Percentiles rank a stretch among this genome's conserved stretches.
These are phyloP conservation scores for Platycnemis pennipes DNA, from an alignment of 2,888 invertebrate species.

Conservation along the genomic window DNA sequence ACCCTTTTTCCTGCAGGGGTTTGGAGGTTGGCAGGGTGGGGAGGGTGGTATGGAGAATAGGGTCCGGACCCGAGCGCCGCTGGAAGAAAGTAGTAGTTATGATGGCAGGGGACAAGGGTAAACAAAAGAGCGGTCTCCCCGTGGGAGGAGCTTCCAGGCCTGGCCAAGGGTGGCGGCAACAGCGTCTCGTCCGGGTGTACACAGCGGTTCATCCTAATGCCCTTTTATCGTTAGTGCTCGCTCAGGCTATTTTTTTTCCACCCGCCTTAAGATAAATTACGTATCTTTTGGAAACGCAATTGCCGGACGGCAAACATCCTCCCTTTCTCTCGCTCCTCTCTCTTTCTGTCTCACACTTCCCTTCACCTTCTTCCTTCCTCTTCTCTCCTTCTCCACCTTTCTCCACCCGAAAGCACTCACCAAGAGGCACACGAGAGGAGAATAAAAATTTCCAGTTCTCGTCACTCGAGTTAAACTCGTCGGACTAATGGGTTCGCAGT, in stretches of 20 bases:
- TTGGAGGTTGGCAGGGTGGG: not conserved
- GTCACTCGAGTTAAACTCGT: not conserved
- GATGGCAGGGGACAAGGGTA: constrained; percentile 1
- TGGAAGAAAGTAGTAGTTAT: constrained; percentile 24
- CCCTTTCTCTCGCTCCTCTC: too few relatives aligned
- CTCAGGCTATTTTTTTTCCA: not conserved
- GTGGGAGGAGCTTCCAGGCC: not conserved
- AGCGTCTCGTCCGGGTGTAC: not conserved
- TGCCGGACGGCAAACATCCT: not conserved
- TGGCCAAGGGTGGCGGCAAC: not conserved
- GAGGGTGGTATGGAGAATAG: not conserved
- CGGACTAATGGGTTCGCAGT: not conserved
- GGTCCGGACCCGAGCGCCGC: not conserved
- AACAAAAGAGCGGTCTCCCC: not conserved
- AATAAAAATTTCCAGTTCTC: not conserved
- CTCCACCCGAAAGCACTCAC: not conserved
- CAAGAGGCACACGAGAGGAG: not conserved
- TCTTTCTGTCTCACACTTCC: too few relatives aligned
- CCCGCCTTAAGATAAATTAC: not conserved
- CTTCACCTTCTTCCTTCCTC: not conserved
- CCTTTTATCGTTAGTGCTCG: constrained; percentile 5
- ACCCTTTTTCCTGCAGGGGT: not conserved
- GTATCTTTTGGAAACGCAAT: not conserved
- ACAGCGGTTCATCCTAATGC: not conserved
- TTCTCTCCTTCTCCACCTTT: not conserved